Conservation (phyloP, 2,888 invertebrate species). For the Tiliacea aurago region DNA sequence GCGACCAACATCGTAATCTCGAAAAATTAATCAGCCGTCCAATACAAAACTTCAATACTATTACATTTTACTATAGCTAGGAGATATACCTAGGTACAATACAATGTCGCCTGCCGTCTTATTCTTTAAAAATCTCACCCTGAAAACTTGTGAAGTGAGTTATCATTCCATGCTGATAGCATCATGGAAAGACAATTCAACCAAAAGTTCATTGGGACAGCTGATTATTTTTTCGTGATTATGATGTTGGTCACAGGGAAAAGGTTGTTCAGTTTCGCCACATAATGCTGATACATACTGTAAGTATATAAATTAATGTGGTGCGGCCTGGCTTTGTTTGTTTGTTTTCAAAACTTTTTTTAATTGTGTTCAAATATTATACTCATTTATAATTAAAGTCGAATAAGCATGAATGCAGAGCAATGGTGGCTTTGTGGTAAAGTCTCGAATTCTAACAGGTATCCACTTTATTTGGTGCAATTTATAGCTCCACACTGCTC, state of each 20-base stretch:
- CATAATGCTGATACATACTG: neutral
- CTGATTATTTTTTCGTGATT: neutral
- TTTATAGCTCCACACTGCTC: neutral
- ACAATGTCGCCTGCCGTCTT: no score
- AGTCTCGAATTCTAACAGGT: neutral
- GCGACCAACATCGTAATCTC: neutral
- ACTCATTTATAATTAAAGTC: conserved; percentile 15
- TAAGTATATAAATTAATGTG: neutral
- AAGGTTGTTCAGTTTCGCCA: neutral
- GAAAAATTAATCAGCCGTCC: neutral
- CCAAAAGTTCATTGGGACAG: neutral
- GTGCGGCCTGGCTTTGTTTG: neutral
- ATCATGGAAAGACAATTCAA: no score
- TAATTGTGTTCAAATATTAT: neutral
- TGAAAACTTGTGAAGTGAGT: no score
- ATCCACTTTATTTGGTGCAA: neutral
- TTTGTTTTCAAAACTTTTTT: neutral
- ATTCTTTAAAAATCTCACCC: no score
- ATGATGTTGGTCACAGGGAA: neutral
- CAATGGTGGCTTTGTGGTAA: neutral
- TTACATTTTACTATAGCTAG: no score
- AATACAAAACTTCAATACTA: neutral
- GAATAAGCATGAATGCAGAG: neutral
- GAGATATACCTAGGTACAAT: no score
- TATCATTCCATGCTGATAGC: no score